A percentile compares a stretch with the other conserved stretches of the same genome.
Conservation (phyloP, 2,797 vertebrate genomes). For the Vireo griseus region DNA sequence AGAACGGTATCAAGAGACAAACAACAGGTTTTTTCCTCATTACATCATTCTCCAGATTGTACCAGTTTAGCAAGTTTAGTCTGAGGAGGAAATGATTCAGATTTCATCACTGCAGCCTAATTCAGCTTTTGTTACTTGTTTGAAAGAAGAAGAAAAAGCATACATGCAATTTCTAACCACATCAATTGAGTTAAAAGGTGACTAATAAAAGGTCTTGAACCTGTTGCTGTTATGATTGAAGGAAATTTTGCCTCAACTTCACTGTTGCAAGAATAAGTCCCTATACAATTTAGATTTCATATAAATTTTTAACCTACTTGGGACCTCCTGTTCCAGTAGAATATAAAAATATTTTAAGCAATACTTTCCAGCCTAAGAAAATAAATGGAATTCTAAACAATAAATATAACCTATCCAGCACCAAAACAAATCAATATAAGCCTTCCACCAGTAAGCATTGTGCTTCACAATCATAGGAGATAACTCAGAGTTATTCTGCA, state of each 20-base stretch:
- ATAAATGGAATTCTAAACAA: neutral
- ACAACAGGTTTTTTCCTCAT: conserved; percentile 56
- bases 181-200: conserved; percentile 60
- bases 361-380: neutral
- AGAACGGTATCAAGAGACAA: conserved; percentile 40
- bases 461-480: neutral
- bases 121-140: conserved; percentile 62
- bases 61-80: conserved; percentile 50
- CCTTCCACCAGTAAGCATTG: neutral
- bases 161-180: conserved; percentile 56
- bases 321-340: neutral
- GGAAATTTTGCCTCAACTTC: conserved; percentile 14
- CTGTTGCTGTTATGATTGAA: conserved; percentile 17
- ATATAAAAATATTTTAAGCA: neutral
- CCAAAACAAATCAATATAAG: neutral
- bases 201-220: conserved; percentile 54
- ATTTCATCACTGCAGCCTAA: conserved; percentile 60
- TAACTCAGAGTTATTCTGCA: neutral
- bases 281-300: neutral
- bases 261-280: neutral
- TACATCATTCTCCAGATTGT: conserved; percentile 61
- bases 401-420: neutral
- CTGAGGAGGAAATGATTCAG: conserved; percentile 64
- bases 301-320: neutral
- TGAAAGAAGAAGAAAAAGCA: conserved; percentile 45